phyloP scores from a whole-genome alignment of 2,113 vertebrate species.

The Isichthys henryi region DNA sequence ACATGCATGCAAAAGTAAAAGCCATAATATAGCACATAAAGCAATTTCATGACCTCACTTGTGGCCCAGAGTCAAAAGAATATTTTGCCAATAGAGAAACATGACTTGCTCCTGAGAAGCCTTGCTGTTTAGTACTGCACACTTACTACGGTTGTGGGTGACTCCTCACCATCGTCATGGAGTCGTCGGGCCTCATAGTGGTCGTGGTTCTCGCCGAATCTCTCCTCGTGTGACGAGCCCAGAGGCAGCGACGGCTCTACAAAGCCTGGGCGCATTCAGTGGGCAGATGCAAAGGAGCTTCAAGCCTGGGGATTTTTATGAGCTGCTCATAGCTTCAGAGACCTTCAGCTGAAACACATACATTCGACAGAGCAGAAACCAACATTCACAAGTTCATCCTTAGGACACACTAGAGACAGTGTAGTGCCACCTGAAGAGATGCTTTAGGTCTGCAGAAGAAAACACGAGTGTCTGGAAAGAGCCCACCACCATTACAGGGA shows the following conservation, averaged over 20 bases:
- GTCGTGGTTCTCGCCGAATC: neutral
- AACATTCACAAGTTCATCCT: neutral
- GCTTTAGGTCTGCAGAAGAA: neutral
- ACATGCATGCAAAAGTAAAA: neutral
- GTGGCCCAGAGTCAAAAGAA: neutral
- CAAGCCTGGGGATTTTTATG: constrained; percentile 19
- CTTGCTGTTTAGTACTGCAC: neutral
- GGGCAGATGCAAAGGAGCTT: constrained; percentile 40
- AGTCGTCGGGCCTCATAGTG: neutral
- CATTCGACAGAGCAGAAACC: neutral
- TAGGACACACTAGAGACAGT: neutral
- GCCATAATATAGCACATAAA: neutral
- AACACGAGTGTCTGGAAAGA: neutral
- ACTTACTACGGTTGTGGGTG: neutral
- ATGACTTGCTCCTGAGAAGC: neutral
- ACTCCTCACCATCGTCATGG: neutral
- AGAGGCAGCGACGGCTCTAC: neutral
- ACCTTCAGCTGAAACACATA: neutral
- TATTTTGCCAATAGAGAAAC: neutral
- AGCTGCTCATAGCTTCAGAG: constrained; percentile 5
- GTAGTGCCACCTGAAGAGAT: neutral
- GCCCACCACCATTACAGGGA: neutral
- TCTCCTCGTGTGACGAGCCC: neutral
- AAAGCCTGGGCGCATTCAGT: constrained; percentile 14
- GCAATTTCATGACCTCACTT: neutral